Conservation (phyloP, 2,888 invertebrate genomes). For the Rhogogaster chlorosoma region DNA sequence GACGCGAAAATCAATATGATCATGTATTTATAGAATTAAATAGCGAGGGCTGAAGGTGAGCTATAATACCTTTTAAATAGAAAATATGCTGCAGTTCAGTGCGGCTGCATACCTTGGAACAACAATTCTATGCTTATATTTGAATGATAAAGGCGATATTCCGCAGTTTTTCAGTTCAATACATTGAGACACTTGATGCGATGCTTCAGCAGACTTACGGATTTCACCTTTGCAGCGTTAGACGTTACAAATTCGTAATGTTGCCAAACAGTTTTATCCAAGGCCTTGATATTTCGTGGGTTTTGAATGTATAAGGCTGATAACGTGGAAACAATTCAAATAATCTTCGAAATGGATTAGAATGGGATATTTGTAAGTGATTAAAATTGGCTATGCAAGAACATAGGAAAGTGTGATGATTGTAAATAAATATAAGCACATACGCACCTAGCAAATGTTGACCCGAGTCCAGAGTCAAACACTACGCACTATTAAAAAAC, state of each 20-base stretch:
- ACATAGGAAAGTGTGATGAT: not conserved
- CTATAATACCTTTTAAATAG: not conserved
- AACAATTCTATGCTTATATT: not conserved
- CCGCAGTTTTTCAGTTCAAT: not conserved
- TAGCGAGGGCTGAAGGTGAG: not conserved
- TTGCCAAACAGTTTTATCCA: slow-evolving; percentile 25
- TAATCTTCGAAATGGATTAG: not conserved
- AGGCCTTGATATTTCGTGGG: slow-evolving; percentile 8
- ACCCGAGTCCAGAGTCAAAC: slow-evolving; percentile 23
- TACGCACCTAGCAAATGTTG: slow-evolving; percentile 31
- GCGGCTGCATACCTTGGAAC: not conserved
- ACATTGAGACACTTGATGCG: not conserved
- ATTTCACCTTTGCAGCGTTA: not conserved
- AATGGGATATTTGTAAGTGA: not conserved
- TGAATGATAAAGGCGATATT: not conserved
- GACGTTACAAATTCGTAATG: not conserved
- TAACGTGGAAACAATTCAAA: not conserved
- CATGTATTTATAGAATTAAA: not conserved
- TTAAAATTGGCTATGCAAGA: not conserved
- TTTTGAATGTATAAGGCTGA: not conserved
- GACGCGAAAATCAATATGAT: slow-evolving; percentile 1
- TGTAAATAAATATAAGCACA: not conserved
- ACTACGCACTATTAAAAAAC: slow-evolving; percentile 25
- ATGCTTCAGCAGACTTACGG: not conserved
- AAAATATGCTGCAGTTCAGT: not conserved